Conservation (phyloP, 2,888 invertebrate genomes). For the Automeris io region DNA sequence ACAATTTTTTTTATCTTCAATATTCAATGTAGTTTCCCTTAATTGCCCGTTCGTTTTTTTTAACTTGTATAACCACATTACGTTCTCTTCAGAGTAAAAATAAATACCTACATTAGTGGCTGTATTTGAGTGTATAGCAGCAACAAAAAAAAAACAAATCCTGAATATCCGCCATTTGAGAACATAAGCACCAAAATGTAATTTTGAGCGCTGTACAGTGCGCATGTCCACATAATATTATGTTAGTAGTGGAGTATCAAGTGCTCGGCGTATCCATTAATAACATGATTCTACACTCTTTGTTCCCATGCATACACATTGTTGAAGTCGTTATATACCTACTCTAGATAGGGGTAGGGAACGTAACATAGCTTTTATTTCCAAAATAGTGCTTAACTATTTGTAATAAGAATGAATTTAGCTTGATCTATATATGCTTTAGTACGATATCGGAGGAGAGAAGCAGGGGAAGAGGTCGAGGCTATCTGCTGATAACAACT, state of each 20-base stretch:
- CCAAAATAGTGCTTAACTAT: conserved; percentile 14
- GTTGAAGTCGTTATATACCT: conserved; percentile 42
- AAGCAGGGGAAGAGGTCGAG: conserved; percentile 64
- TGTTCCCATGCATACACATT: conserved; percentile 31
- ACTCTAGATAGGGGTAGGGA: conserved; percentile 40
- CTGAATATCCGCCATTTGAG: no score
- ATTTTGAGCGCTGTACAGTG: no score
- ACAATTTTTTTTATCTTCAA: no score
- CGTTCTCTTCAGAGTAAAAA: no score
- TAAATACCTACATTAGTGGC: no score
- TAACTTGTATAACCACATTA: no score
- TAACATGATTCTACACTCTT: conserved; percentile 17
- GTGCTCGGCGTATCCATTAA: conserved; percentile 18
- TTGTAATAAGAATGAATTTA: conserved; percentile 26
- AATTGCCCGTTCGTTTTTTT: no score
- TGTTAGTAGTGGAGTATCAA: not conserved
- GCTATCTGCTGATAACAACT: conserved; percentile 60
- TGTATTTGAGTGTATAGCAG: not conserved
- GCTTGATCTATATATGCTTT: conserved; percentile 9
- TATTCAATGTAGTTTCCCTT: no score
- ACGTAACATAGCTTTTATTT: conserved; percentile 22
- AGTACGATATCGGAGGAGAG: conserved; percentile 29
- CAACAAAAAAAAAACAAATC: not conserved
- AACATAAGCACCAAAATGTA: no score
- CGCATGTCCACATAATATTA: no score